Evolutionary conservation across 2,888 invertebrate genomes (phyloP), one percentile per base, ranked within the genome.

Genomic region (Drosophila pegasa): DNA sequence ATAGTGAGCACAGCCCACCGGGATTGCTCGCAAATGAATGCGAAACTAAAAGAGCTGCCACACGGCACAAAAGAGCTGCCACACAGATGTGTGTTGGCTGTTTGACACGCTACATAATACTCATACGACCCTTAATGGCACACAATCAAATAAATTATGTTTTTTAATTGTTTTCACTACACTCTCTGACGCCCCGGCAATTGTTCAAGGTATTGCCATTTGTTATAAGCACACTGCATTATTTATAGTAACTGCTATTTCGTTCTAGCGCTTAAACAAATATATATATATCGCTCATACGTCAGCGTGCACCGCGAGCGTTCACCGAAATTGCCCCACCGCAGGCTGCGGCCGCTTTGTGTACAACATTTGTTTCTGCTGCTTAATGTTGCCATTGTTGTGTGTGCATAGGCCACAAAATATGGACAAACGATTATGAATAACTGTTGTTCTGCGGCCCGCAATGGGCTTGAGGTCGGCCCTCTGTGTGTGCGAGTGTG

Each of bases 381-480:
- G 41, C 38, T 38, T 51, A 59, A 43, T 65, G 67, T 57, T 54
- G 61, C 38, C 50, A 52, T 50, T 70, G 59, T 69, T 55, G 35
- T 25, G 22, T 50, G 22, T 64, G 60, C 78, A 79, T 58, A 69
- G 72, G 57, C 62, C 69, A 71, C 69, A 74, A 71, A 71, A 43
- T 72, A 73, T 69, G 74, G 75, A 75, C 87, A 83, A 83, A 88
- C 85, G 80, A 82, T 88, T 88, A 88, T 88, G 80, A 89, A 85
- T 87, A 85, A 77, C 85, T 82, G 67, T 52, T 59, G 61, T 41
- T 20, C 58, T 25, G 43, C 50, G 48, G 41, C 9, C 47, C 22
- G 12, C 45, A 31, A 12, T 31, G 45, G 12, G 35, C 40, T 35
- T 51, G 22, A 47, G 50, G 38, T 27, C 45, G 57, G 27, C 8